Percentiles rank a stretch among this genome's conserved stretches.
Conservation (phyloP, 2,113 vertebrate species). For the Cyanoderma ruficeps region DNA sequence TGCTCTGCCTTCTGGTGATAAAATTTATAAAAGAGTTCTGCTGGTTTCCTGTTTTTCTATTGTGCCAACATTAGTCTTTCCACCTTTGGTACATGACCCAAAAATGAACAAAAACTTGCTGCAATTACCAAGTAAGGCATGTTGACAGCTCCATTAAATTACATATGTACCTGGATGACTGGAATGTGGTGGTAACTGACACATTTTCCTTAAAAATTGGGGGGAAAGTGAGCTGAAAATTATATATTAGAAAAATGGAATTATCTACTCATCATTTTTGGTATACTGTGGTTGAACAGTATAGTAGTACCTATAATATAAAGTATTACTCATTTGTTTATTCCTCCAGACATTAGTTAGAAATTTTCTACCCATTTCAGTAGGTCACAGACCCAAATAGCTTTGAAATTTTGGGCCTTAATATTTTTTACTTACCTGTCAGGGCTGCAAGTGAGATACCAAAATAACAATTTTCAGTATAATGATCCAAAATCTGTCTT, state of each 20-base stretch:
- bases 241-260: background rate
- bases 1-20: conserved; percentile 2
- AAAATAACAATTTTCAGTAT: background rate
- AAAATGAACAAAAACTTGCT: conserved; percentile 29
- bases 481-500: background rate
- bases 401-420: background rate
- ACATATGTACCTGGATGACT: background rate
- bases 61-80: conserved; percentile 25
- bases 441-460: background rate
- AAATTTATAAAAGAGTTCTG: background rate
- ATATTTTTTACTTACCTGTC: background rate
- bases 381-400: background rate
- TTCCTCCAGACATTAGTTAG: background rate
- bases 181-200: background rate
- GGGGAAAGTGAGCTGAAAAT: background rate
- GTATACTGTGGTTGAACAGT: background rate
- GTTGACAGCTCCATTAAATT: conserved; percentile 12
- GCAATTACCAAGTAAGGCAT: background rate
- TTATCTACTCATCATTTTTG: background rate
- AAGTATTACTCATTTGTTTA: background rate
- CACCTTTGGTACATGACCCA: background rate
- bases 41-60: background rate
- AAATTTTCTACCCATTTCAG: background rate
- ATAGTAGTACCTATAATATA: background rate
- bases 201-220: background rate